Evolutionary conservation across 2,113 vertebrate genomes (phyloP).

Genomic region (Xiphias gladius): DNA sequence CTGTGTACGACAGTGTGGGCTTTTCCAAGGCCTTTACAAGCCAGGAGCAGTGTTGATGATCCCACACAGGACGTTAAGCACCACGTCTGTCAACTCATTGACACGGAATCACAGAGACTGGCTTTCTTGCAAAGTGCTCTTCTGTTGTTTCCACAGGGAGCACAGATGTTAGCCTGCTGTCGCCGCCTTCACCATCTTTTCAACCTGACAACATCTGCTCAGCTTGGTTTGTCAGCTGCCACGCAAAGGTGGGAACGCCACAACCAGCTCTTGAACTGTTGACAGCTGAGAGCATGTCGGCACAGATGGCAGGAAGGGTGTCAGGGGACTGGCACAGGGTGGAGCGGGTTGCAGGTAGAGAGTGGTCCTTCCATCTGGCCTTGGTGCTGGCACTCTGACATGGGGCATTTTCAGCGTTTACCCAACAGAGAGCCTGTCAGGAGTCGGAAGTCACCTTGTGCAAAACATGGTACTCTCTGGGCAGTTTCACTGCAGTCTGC

Average conservation of each 20-base stretch:
- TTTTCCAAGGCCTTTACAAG: slow-evolving; percentile 19
- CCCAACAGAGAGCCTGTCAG: slow-evolving; percentile 73
- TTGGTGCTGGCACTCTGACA: slow-evolving; percentile 74
- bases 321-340: slow-evolving; percentile 65
- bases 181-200: slow-evolving; percentile 52
- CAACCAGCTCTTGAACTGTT: slow-evolving; percentile 67
- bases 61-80: slow-evolving; percentile 54
- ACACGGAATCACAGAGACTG: slow-evolving; percentile 57
- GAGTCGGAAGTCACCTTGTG: slow-evolving; percentile 78
- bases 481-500: slow-evolving; percentile 37
- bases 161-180: slow-evolving; percentile 77
- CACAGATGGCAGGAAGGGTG: slow-evolving; percentile 79
- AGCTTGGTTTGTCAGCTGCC: slow-evolving; percentile 73
- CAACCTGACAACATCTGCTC: slow-evolving; percentile 75
- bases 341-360: slow-evolving; percentile 73
- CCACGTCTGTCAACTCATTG: slow-evolving; percentile 54
- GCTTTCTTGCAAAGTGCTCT: slow-evolving; percentile 69
- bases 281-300: slow-evolving; percentile 77
- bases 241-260: slow-evolving; percentile 28
- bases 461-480: slow-evolving; percentile 65
- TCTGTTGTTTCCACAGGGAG: slow-evolving; percentile 74
- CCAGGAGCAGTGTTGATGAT: slow-evolving; percentile 39
- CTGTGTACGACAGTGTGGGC: background rate
- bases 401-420: slow-evolving; percentile 70
- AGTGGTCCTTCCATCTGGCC: slow-evolving; percentile 79